phyloP scores from a whole-genome alignment of 2,888 invertebrate species.

The Clusia tigrina region DNA sequence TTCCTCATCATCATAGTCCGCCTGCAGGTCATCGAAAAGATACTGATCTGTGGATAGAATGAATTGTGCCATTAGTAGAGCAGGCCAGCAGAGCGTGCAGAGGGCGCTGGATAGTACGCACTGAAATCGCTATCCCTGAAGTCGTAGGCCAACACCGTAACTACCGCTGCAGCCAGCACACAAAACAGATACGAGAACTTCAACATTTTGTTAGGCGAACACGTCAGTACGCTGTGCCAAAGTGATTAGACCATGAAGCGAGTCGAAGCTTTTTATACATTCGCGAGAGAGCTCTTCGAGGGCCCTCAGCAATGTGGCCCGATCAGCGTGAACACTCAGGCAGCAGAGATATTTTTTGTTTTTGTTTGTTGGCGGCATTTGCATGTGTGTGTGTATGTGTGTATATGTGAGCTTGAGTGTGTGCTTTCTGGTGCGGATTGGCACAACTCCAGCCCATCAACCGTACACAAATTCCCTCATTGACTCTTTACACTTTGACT shows the following conservation, averaged over 20 bases:
- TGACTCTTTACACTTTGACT: no score
- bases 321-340: no score
- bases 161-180: conserved; percentile 28
- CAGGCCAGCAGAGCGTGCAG: not conserved
- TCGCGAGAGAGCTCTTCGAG: not conserved
- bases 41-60: conserved; percentile 39
- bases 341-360: no score
- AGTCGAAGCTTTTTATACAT: not conserved
- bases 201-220: conserved; percentile 35
- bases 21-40: conserved; percentile 39
- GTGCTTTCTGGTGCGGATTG: no score
- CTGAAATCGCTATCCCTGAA: conserved; percentile 46
- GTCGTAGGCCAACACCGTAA: conserved; percentile 40
- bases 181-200: no score
- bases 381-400: no score
- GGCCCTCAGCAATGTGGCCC: no score
- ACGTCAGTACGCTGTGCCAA: not conserved
- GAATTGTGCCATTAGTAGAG: not conserved
- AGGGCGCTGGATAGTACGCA: no score
- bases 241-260: not conserved
- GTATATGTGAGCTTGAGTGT: no score
- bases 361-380: no score
- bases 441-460: no score
- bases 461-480: no score
- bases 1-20: conserved; percentile 31